A percentile compares a stretch with the other conserved stretches of the same genome.
These are phyloP conservation scores for Sarcophaga peregrina DNA, from an alignment of 1,140 invertebrate genomes.

Conservation along the genomic window DNA sequence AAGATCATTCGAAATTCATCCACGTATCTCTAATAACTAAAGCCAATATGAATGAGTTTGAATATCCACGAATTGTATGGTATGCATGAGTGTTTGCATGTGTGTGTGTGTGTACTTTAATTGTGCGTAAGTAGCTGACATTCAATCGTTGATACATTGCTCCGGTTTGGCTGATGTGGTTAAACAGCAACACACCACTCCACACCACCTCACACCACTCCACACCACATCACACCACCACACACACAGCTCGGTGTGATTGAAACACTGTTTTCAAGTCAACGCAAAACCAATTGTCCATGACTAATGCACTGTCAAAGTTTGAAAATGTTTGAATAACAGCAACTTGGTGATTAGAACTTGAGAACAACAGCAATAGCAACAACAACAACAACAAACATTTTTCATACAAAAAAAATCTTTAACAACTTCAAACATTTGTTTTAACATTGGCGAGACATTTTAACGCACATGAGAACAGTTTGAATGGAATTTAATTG, in stretches of 20 bases:
- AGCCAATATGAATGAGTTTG: too few relatives aligned
- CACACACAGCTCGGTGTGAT: too few relatives aligned
- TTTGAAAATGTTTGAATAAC: background rate
- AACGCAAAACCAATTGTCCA: slow-evolving; percentile 11
- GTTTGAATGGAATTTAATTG: too few relatives aligned
- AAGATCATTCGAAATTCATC: too few relatives aligned
- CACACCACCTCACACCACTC: too few relatives aligned
- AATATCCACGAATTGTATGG: background rate
- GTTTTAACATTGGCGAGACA: slow-evolving; percentile 12
- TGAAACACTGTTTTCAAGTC: too few relatives aligned
- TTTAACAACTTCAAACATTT: background rate
- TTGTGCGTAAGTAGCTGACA: slow-evolving; percentile 3
- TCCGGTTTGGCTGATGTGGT: background rate
- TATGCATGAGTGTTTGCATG: background rate
- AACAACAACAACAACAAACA: background rate
- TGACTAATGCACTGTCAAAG: slow-evolving; percentile 38
- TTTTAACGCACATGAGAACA: background rate
- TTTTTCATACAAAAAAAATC: background rate
- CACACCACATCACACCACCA: too few relatives aligned
- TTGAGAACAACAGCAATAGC: background rate
- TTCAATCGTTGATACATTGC: background rate
- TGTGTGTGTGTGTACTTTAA: background rate
- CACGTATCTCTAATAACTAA: too few relatives aligned
- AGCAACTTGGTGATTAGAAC: background rate
- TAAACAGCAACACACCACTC: background rate